A percentile compares a stretch with the other conserved stretches of the same genome.
Conservation (phyloP, 1,140 invertebrate species). For the Riptortus pedestris region DNA sequence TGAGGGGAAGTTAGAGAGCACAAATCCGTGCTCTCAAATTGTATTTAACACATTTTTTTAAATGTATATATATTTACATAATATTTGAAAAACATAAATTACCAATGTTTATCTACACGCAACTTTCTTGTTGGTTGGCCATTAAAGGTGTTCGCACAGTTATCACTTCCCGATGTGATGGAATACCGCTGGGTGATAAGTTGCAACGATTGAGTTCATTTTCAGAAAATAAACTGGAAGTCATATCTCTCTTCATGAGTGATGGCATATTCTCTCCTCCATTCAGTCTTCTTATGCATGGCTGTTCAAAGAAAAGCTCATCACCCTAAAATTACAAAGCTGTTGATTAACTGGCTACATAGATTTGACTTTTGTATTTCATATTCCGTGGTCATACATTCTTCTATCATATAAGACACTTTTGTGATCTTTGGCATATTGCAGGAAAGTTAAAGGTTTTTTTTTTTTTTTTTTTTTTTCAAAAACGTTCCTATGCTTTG, state of each 20-base stretch:
- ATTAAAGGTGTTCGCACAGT: conserved; percentile 70
- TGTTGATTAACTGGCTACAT: neutral
- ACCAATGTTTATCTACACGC: conserved; percentile 52
- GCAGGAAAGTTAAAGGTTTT: no score
- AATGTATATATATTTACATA: neutral
- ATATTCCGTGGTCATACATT: no score
- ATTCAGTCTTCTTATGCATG: conserved; percentile 35
- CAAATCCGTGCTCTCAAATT: neutral
- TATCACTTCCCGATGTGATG: conserved; percentile 54
- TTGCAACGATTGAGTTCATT: conserved; percentile 36
- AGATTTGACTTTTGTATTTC: no score
- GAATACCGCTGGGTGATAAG: conserved; percentile 33
- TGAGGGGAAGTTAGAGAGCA: neutral
- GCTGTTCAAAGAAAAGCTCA: conserved; percentile 36
- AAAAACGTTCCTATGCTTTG: no score
- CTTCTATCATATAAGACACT: no score
- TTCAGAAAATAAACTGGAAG: conserved; percentile 28
- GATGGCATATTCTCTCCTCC: conserved; percentile 12
- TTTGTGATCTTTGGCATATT: no score
- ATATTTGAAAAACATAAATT: neutral
- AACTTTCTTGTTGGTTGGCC: conserved; percentile 71
- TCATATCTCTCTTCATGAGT: conserved; percentile 2
- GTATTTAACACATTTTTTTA: conserved; percentile 7
- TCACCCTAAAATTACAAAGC: conserved; percentile 22
- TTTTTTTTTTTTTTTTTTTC: no score